Evolutionary conservation across 2,888 invertebrate genomes (phyloP).

Genomic region (Ochropacha duplaris): DNA sequence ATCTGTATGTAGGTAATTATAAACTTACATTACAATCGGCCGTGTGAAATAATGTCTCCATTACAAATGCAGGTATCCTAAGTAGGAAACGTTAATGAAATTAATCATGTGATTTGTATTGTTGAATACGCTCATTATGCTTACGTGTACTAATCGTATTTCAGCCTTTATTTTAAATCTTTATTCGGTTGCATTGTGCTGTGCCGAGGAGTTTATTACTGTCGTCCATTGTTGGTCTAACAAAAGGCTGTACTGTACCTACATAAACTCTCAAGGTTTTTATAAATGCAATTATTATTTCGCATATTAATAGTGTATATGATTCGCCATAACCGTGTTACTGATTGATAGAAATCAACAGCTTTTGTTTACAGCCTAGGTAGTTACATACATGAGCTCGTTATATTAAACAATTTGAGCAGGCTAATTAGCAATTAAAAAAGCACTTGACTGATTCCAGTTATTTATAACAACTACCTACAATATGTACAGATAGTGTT

Average conservation of each 20-base stretch:
- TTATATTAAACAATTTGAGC: too few species aligned
- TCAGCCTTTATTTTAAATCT: conserved; percentile 44
- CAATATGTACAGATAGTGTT: too few species aligned
- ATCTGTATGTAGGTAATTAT: background rate
- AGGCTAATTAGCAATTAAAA: too few species aligned
- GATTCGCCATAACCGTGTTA: too few species aligned
- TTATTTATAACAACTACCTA: too few species aligned
- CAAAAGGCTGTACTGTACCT: conserved; percentile 54
- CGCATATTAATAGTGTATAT: conserved; percentile 43
- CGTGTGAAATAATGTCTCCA: conserved; percentile 6
- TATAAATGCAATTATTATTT: conserved; percentile 53
- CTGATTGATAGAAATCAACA: too few species aligned
- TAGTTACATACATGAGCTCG: too few species aligned
- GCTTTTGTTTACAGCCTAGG: too few species aligned
- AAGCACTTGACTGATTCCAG: too few species aligned
- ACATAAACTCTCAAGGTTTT: conserved; percentile 54
- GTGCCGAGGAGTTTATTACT: conserved; percentile 27
- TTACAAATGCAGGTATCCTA: too few species aligned
- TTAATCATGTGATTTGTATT: conserved; percentile 6
- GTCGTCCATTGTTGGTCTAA: conserved; percentile 47
- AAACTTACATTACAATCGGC: background rate
- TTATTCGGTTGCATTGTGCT: conserved; percentile 41
- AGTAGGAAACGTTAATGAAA: conserved; percentile 13
- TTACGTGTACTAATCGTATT: conserved; percentile 44
- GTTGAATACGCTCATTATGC: conserved; percentile 32